Evolutionary conservation across 2,888 invertebrate species (phyloP), one percentile per base, ranked within the genome.

Genomic region (Eugnorisma glareosa): DNA sequence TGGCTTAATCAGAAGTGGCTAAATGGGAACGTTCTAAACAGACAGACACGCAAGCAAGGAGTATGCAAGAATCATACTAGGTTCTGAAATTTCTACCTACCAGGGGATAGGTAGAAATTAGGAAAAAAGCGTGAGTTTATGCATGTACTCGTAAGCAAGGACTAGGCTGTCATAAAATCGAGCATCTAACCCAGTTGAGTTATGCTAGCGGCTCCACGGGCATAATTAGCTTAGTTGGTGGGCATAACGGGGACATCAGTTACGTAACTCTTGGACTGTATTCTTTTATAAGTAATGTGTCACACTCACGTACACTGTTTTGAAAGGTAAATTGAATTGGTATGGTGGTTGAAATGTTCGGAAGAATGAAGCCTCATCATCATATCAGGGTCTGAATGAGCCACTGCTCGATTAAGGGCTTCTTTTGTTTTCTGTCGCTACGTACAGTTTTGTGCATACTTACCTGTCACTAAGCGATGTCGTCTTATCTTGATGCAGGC

Each of bases 221-320:
- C 81, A 57, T 82, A 84, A 82, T 82, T 84, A 82, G 66, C 82
- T 82, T 82, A 82, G 74, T 43, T 73, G 59, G 69, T 40, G 81
- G 84, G 81, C 67, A 79, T 81, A 81, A 73, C 73, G 35, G 84
- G 81, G 59, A 73, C 81, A 83, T 79, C 66, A 67, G 66, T 84
- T 67, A 70, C 59, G 80, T 80, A 84, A 84, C 35, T 43, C 37
- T 67, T 75, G 43, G 80, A 24, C 74, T 28, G 83, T 69, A 57
- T 74, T 74, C 80, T 80, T 80, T 75, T 83, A 78, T 73, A 83
- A 83, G n/a, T 57, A 57, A 72, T 83, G 68, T 68, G 59, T 66
- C 40, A 15, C 28, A 76, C 8, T 51, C 35, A 43, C 35, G 35
- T 82, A 48, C n/a, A 15, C 8, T 66, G 73, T 59, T 79, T 69